Base-by-base conservation (phyloP, 2,797 vertebrate species). In the Gallirallus australis region DNA sequence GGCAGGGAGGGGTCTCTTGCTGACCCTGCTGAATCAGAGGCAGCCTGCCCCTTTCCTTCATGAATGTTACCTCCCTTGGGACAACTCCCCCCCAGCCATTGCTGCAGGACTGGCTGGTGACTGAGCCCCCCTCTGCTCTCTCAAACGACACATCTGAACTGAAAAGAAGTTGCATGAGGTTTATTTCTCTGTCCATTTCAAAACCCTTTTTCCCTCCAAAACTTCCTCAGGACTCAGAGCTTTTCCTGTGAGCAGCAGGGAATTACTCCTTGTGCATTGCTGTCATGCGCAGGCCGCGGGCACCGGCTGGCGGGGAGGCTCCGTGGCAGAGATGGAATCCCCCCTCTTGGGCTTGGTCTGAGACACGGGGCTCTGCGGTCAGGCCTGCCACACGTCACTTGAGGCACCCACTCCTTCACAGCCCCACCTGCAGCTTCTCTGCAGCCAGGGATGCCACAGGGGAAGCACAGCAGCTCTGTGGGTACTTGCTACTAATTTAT, bases 311-410 rank as follows among this genome's bases (percentile, higher is more conserved):
- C 24, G 59, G n/a, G 16, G 19, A 90, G 16, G 17, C 35, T 59
- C 35, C 17, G 48, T 77, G 75, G 9, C 48, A 53, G 64, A 77
- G 59, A 82, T 54, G 33, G 91, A 94, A 64, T 64, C 18, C 39
- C 31, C 33, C 5, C 42, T 70, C 42, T 70, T 70, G 66, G 71
- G 64, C 65, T 85, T 53, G 23, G 20, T 27, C 2, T 0, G 2
- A 42, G 56, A 15, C 28, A 5, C 28, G 3, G 23, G 33, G 39
- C 56, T 45, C 78, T 60, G 59, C 3, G 3, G n/a, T 42, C 81
- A 37, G n/a, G 50, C n/a, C n/a, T 40, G 42, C 24, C 0, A 0
- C 30, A 40, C 57, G 19, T 24, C 2, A 4, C 45, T n/a, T 0
- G 0, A 52, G 48, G 42, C 82, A 87, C 47, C 30, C 2, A 7